Evolutionary conservation across 1,140 invertebrate genomes (phyloP).

Genomic region (Pogonomyrmex californicus): DNA sequence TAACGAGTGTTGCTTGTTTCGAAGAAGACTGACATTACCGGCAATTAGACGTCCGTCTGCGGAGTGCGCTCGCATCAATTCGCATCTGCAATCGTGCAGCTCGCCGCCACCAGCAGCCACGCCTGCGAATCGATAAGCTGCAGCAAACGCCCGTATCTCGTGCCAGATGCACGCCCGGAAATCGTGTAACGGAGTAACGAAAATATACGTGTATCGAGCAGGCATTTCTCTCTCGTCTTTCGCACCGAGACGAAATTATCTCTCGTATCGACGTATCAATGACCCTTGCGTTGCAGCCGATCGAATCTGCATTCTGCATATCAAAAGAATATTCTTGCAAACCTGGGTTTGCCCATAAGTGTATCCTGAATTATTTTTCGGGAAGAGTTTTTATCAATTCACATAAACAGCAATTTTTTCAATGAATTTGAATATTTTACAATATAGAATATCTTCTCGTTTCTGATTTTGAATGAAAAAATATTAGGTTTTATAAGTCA

Average conservation of each 20-base stretch:
- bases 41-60: not conserved
- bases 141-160: constrained; percentile 22
- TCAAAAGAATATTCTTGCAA: not conserved
- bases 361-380: no score
- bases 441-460: no score
- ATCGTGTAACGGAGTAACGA: not conserved
- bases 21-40: not conserved
- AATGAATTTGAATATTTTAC: no score
- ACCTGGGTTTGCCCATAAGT: no score
- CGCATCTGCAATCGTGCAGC: constrained; percentile 32
- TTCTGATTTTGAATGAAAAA: no score
- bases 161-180: constrained; percentile 32
- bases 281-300: not conserved
- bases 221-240: not conserved
- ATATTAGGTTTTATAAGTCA: no score
- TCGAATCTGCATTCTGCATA: not conserved
- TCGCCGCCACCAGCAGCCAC: constrained; percentile 1
- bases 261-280: not conserved
- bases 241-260: not conserved
- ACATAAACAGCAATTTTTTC: no score
- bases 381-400: no score
- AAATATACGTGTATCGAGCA: not conserved
- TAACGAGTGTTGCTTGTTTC: not conserved
- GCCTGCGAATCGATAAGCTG: constrained; percentile 56
- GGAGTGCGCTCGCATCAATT: constrained; percentile 28